These are phyloP conservation scores for Nipponia nippon DNA, from an alignment of 2,113 vertebrate genomes.

Conservation along the genomic window DNA sequence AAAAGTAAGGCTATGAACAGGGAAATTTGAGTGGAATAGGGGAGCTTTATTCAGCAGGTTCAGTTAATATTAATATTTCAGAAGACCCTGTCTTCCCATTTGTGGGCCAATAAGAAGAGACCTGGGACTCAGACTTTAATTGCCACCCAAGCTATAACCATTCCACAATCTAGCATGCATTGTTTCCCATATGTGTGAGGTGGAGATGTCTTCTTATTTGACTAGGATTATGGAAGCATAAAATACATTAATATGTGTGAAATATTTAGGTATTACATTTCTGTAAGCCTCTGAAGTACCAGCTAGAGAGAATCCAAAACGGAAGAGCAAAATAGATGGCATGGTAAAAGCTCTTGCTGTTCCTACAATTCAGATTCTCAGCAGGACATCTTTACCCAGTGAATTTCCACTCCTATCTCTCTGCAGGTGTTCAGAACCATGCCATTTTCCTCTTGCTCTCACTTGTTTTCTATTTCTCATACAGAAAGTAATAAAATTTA, in stretches of 20 bases:
- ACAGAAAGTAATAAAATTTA: neutral
- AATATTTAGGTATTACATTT: neutral
- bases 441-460: neutral
- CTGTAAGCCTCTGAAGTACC: neutral
- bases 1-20: neutral
- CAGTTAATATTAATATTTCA: neutral
- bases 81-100: neutral
- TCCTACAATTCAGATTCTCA: constrained; percentile 19
- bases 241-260: neutral
- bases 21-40: neutral
- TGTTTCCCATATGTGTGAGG: neutral
- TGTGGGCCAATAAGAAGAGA: neutral
- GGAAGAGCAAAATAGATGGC: neutral
- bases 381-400: neutral
- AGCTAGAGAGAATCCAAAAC: neutral
- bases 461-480: neutral
- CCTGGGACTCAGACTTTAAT: neutral
- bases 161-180: neutral
- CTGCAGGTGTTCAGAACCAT: neutral
- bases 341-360: neutral
- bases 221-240: neutral
- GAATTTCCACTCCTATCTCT: neutral
- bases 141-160: neutral
- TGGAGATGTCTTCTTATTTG: neutral
- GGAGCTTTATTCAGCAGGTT: neutral